Evolutionary conservation across 2,113 vertebrate genomes (phyloP).

Genomic region (Coptodon bakossiorum): DNA sequence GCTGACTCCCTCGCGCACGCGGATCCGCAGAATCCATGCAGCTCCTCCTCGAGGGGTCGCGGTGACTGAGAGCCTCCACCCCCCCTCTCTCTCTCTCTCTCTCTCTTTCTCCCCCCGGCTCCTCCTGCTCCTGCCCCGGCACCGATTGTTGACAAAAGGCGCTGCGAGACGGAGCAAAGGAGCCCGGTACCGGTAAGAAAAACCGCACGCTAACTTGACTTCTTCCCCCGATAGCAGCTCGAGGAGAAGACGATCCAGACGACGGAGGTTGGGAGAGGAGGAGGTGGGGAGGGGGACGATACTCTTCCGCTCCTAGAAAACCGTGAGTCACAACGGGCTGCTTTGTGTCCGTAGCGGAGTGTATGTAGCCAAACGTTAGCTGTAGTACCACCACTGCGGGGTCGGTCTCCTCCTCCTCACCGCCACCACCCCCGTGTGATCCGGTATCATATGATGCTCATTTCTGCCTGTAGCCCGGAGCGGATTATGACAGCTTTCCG

Average conservation of each 20-base stretch:
- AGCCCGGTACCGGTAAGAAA: slow-evolving; percentile 39
- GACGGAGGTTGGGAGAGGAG: neutral
- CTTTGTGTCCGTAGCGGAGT: slow-evolving; percentile 63
- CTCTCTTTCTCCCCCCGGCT: slow-evolving; percentile 16
- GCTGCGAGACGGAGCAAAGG: slow-evolving; percentile 49
- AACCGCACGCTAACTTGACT: neutral
- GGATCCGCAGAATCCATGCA: slow-evolving; percentile 55
- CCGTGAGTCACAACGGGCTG: slow-evolving; percentile 65
- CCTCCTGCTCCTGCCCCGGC: slow-evolving; percentile 60
- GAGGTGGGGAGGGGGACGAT: neutral
- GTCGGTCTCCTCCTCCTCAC: slow-evolving; percentile 41
- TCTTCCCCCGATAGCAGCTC: neutral
- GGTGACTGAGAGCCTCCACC: slow-evolving; percentile 59
- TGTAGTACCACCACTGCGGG: slow-evolving; percentile 36
- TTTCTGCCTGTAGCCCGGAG: slow-evolving; percentile 44
- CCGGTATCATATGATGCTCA: slow-evolving; percentile 73
- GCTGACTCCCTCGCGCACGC: slow-evolving; percentile 20
- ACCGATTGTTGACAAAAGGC: slow-evolving; percentile 77
- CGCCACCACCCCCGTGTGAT: slow-evolving; percentile 54
- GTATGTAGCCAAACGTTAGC: slow-evolving; percentile 47
- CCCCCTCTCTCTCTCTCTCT: neutral
- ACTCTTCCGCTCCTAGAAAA: slow-evolving; percentile 31
- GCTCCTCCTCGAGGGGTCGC: slow-evolving; percentile 63
- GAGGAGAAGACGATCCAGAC: neutral
- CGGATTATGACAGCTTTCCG: slow-evolving; percentile 56